Evolutionary conservation across 2,797 vertebrate species (phyloP), one percentile per base, ranked within the genome.

Genomic region (Sebastes diploproa): DNA sequence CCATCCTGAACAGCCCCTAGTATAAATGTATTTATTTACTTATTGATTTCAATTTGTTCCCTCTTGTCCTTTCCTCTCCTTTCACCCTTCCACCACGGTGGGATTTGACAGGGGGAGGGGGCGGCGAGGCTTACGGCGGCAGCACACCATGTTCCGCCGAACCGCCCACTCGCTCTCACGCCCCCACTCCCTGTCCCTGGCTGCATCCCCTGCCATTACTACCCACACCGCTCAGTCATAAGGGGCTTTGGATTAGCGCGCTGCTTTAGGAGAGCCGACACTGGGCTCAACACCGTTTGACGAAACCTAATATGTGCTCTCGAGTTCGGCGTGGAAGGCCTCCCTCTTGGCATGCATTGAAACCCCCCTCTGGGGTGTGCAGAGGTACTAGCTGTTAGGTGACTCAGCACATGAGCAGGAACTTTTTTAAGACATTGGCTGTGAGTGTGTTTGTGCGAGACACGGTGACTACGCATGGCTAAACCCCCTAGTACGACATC

Each of bases 351-450:
- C 74, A n/a, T 23, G 66, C 64, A 20, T 61, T 30, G 5, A 65
- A 25, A 36, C 58, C 55, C 60, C 69, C 67, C 46, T 67, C 13
- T 42, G 58, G 59, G 61, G 63, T 78, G 83, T 67, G 71, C 18
- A 13, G 55, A 85, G 70, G 86, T 84, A 84, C 75, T 58, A 80
- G 77, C 73, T 73, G 30, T 71, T 64, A 27, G 81, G 84, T 93
- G 93, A 92, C 86, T 94, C 90, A 90, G 88, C 87, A 89, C 88
- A 89, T 84, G 77, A 90, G 84, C 78, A 63, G 69, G 60, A 54
- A 10, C 50, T 54, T 54, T 52, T 66, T 66, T 74, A n/a, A 72
- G 63, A 78, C 78, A 83, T 34, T 54, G 56, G 75, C 58, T 30
- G 34, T 63, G 23, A 36, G 79, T 77, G 77, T 23, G 60, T 78